Evolutionary conservation across 2,113 vertebrate genomes (phyloP), one percentile per base, ranked within the genome.

Genomic region (Platycercus adscitus): DNA sequence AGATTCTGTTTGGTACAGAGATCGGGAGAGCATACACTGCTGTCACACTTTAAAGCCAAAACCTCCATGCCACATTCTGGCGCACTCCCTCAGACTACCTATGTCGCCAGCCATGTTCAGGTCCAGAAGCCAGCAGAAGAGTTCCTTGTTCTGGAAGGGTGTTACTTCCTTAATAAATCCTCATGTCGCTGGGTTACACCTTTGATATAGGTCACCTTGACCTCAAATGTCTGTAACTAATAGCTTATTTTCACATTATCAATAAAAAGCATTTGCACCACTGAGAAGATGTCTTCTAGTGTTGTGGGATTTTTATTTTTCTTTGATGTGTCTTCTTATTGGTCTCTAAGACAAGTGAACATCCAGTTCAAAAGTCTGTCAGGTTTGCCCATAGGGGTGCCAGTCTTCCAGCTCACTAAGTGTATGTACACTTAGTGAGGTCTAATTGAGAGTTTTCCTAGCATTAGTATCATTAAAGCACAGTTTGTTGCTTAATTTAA

Each of bases 261-360:
- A 90, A 95, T 91, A 87, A 97, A 95, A 81, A 71, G 52, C 25
- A 25, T 2, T 7, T 13, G 31, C 46, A 80, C 41, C 58, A 35
- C 28, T 8, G 20, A 78, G 37, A 33, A 16, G 13, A 44, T 3
- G 2, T 7, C 28, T 31, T 66, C 16, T 13, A 17, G 28, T 33
- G 13, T 12, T 33, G 17, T 47, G 46, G 15, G 18, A 10, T 25
- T 31, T 26, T 31, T 65, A 16, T 37, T 43, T 21, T 39, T 33
- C 23, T 6, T 66, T 8, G 18, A 17, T 10, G 24, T 68, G 7
- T 69, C 56, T 78, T 6, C 29, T 56, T 25, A 23, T 1, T n/a
- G 17, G 31, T 63, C 16, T 81, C 49, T 41, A 52, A 10, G 37
- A 41, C 49, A 6, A 68, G 37, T 10, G 50, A 70, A 58, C 6